A percentile compares a stretch with the other conserved stretches of the same genome.
Conservation (phyloP, 2,888 invertebrate species). For the Sabatieria punctata region DNA sequence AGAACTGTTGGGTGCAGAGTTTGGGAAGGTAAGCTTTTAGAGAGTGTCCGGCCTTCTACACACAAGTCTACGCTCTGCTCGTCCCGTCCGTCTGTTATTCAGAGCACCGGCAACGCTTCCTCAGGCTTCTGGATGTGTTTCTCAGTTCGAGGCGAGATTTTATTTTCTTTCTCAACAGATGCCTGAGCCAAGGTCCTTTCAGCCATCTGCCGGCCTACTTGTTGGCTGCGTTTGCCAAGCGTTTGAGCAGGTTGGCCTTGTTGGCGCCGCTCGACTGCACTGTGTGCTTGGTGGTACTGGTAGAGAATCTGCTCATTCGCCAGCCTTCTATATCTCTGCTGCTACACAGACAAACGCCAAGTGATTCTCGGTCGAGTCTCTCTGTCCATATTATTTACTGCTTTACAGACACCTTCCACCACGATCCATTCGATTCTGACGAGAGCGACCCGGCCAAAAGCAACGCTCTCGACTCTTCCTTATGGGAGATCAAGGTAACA, state of each 20-base stretch:
- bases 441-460: constrained; percentile 60
- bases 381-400: too few relatives aligned
- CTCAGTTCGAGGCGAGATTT: constrained; percentile 53
- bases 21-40: constrained; percentile 45
- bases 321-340: constrained; percentile 55
- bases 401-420: constrained; percentile 23
- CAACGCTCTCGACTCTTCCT: constrained; percentile 64
- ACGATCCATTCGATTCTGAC: constrained; percentile 68
- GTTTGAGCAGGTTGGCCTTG: constrained; percentile 61
- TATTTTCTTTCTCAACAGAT: constrained; percentile 4
- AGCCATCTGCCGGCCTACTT: constrained; percentile 74
- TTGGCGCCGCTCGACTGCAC: constrained; percentile 64
- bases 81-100: constrained; percentile 76
- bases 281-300: constrained; percentile 55
- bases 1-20: constrained; percentile 45
- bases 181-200: constrained; percentile 20
- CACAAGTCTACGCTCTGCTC: constrained; percentile 82
- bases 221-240: constrained; percentile 81
- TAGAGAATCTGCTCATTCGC: constrained; percentile 63
- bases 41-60: constrained; percentile 83
- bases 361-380: constrained; percentile 8
- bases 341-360: constrained; percentile 18
- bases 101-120: constrained; percentile 66
- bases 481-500: constrained; percentile 63
- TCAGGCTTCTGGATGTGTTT: constrained; percentile 73